A percentile compares a stretch with the other conserved stretches of the same genome.
These are phyloP conservation scores for Pangasianodon hypophthalmus DNA, from an alignment of 2,113 vertebrate genomes.

Conservation along the genomic window DNA sequence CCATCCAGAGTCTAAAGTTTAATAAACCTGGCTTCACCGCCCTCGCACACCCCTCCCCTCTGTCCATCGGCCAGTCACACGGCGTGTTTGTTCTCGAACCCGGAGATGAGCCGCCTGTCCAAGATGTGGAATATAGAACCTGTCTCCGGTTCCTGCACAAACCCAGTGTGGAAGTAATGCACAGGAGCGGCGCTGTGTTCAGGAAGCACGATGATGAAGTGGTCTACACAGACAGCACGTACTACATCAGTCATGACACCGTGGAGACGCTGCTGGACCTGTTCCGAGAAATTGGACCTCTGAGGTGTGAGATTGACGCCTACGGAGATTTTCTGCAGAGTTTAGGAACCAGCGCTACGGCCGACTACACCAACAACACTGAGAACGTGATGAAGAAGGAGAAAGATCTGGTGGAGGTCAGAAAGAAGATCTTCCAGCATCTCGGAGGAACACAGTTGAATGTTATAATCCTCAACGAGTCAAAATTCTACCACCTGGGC, in stretches of 20 bases:
- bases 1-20: constrained; percentile 70
- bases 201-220: constrained; percentile 58
- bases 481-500: constrained; percentile 92
- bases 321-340: constrained; percentile 95
- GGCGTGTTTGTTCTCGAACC: constrained; percentile 89
- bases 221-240: constrained; percentile 93
- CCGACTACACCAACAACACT: constrained; percentile 74
- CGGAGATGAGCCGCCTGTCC: background rate
- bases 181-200: constrained; percentile 73
- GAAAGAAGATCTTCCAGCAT: constrained; percentile 79
- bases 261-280: constrained; percentile 74
- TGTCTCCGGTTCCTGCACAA: constrained; percentile 90
- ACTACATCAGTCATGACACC: constrained; percentile 80
- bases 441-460: constrained; percentile 83
- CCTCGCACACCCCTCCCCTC: constrained; percentile 85
- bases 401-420: constrained; percentile 66
- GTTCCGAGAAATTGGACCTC: constrained; percentile 71
- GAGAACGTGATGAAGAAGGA: constrained; percentile 73
- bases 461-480: constrained; percentile 88
- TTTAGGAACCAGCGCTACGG: constrained; percentile 79
- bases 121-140: constrained; percentile 71
- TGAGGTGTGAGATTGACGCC: constrained; percentile 90
- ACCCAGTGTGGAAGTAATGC: constrained; percentile 80
- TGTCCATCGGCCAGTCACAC: constrained; percentile 83
- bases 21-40: constrained; percentile 87